phyloP scores from a whole-genome alignment of 2,797 vertebrate species.

The Heterohyrax brucei region DNA sequence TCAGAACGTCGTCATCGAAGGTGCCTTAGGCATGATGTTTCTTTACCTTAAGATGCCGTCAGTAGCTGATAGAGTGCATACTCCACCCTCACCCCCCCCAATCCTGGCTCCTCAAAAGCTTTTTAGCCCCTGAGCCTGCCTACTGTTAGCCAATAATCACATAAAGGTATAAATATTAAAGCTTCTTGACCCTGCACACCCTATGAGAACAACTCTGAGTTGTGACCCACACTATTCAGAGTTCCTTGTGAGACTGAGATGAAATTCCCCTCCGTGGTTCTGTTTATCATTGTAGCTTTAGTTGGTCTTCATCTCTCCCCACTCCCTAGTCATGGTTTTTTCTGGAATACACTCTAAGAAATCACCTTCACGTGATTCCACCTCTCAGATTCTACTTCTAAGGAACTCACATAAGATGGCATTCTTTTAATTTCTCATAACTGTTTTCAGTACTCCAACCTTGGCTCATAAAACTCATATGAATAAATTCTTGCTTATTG shows the following conservation, averaged over 20 bases:
- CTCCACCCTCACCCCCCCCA: background rate
- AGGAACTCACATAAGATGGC: background rate
- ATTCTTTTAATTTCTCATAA: background rate
- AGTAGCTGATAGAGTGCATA: background rate
- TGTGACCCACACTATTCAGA: background rate
- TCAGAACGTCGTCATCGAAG: background rate
- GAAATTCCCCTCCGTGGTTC: background rate
- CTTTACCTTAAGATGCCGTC: background rate
- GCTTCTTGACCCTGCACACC: background rate
- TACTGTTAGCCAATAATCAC: background rate
- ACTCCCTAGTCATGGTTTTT: background rate
- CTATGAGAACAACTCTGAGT: no score
- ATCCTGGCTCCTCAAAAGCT: background rate
- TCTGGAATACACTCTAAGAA: background rate
- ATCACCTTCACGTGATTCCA: background rate
- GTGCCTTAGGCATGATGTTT: background rate
- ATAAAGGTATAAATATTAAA: background rate
- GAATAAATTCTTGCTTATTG: background rate
- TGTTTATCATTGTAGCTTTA: fast-evolving
- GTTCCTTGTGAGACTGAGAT: background rate
- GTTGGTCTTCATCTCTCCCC: background rate
- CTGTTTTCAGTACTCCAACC: background rate
- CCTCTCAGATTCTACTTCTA: background rate
- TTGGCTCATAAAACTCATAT: background rate
- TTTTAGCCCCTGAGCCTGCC: background rate